Base-by-base conservation (phyloP, 2,797 vertebrate genomes). In the Spea hammondii region DNA sequence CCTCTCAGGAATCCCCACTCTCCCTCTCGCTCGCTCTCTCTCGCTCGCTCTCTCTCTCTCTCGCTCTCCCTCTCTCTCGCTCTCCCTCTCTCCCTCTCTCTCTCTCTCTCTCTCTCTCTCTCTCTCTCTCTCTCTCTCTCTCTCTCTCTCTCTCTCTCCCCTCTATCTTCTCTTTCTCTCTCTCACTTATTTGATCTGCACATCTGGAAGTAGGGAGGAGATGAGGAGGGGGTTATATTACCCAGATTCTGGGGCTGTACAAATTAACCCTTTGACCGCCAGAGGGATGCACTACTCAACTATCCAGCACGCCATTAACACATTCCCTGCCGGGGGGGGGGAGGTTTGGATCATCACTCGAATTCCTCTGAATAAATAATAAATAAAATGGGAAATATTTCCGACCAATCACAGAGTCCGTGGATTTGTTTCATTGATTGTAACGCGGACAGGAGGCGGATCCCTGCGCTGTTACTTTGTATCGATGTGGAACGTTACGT, bases 181-280 rank as follows among this genome's bases (percentile, higher is more conserved):
- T 72, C 53, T 45, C 51, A 62, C 77, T 74, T 79, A 69, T 79
- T 79, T 80, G 67, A 80, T 80, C 59, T 76, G 69, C 74, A 81
- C 79, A 81, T 81, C 74, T 81, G 79, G 79, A 72, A 72, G 62
- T 11, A 49, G 68, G 68, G 79, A 75, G 68, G 79, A 54, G 72
- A 4, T 13, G 11, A 67, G 59, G 9, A 17, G 14, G 14, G 67
- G 74, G 74, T 47, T 67, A 46, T 75, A 59, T 62, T 70, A 13
- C 45, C 14, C 64, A 70, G 50, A 73, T 79, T 47, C 49, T 69
- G 76, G 76, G 9, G 13, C 57, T 45, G 5, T 72, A 46, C 17
- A 49, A 11, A 45, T 79, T 79, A 79, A 79, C 77, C 47, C 77
- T 67, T 57, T 6, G n/a, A 62, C 32, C 32, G 32, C 32, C 32